phyloP scores from a whole-genome alignment of 2,797 vertebrate genomes.

The Onychomys leucogaster region DNA sequence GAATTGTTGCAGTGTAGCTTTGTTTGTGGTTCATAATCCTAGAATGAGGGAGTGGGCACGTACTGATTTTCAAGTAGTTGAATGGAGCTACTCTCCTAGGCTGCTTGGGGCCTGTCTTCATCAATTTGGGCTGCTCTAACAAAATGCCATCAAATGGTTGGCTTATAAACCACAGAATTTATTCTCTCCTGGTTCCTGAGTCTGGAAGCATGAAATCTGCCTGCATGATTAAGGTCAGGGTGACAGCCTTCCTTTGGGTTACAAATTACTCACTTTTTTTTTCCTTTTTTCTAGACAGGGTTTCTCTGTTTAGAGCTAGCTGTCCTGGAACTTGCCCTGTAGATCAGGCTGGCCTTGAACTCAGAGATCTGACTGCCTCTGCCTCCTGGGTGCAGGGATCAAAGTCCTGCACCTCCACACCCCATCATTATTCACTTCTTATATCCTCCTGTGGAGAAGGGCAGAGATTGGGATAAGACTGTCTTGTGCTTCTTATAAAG shows the following conservation, averaged over 20 bases:
- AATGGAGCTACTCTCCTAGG: no score
- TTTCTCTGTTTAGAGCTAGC: not conserved
- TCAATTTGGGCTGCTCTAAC: not conserved
- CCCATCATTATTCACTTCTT: not conserved
- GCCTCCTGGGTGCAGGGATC: not conserved
- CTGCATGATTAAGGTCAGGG: not conserved
- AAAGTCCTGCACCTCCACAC: not conserved
- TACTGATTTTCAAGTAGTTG: not conserved
- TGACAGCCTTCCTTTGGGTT: not conserved
- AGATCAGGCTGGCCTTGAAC: not conserved
- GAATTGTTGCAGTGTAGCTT: not conserved
- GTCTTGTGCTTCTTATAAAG: not conserved
- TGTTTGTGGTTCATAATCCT: not conserved
- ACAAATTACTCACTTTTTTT: not conserved
- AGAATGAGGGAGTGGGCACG: not conserved
- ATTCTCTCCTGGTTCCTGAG: not conserved
- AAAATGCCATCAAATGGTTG: not conserved
- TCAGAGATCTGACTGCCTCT: not conserved
- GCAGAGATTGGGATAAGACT: not conserved
- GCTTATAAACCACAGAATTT: not conserved
- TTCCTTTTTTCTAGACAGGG: not conserved
- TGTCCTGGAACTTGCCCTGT: not conserved
- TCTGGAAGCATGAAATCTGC: not conserved
- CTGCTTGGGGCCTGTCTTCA: not conserved
- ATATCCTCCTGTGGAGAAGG: accelerated